Conservation (phyloP, 2,888 invertebrate species). For the Conops quadrifasciatus region DNA sequence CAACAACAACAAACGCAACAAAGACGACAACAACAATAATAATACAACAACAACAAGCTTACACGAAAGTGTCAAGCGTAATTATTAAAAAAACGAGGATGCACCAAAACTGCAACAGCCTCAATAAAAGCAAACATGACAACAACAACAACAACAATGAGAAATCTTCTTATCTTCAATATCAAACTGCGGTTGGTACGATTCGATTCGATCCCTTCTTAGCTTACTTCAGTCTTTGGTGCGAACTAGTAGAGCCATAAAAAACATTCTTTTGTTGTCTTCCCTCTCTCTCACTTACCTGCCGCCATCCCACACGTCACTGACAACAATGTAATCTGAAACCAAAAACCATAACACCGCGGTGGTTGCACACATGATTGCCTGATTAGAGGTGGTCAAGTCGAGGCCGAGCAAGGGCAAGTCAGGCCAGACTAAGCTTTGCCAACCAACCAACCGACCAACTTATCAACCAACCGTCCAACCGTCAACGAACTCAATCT, state of each 20-base stretch:
- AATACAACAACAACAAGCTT: too few relatives aligned
- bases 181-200: too few relatives aligned
- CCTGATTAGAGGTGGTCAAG: constrained; percentile 30
- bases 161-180: too few relatives aligned
- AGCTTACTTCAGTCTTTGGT: too few relatives aligned
- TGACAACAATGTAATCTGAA: not conserved
- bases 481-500: too few relatives aligned
- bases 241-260: not conserved
- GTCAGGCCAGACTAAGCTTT: not conserved
- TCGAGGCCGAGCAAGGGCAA: constrained; percentile 7
- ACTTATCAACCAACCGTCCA: not conserved
- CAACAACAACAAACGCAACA: not conserved
- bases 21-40: too few relatives aligned
- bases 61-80: too few relatives aligned
- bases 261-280: not conserved
- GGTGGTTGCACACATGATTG: constrained; percentile 34
- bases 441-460: not conserved
- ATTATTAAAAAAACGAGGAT: not conserved
- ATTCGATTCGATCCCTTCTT: too few relatives aligned
- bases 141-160: constrained; percentile 12
- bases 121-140: constrained; percentile 5
- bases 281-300: not conserved
- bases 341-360: not conserved
- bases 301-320: not conserved
- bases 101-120: too few relatives aligned